These are phyloP conservation scores for Drosophila kohkoa DNA, from an alignment of 1,140 invertebrate genomes.

Conservation along the genomic window DNA sequence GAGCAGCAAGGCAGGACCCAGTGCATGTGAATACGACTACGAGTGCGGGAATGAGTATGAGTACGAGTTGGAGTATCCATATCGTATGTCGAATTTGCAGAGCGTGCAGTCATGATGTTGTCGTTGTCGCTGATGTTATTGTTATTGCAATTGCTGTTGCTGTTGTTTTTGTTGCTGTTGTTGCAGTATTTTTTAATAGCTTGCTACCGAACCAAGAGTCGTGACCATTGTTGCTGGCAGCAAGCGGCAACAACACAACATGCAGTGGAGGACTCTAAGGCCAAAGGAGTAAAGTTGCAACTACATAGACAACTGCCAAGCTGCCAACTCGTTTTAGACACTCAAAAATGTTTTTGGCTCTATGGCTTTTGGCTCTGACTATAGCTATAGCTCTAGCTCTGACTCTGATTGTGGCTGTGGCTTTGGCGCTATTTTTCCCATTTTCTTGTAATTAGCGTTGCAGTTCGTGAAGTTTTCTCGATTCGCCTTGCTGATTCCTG, in stretches of 20 bases:
- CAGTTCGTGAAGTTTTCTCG: slow-evolving; percentile 74
- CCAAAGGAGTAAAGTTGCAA: slow-evolving; percentile 22
- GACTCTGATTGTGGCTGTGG: slow-evolving; percentile 35
- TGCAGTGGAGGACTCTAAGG: slow-evolving; percentile 16
- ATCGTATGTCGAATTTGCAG: slow-evolving; percentile 81
- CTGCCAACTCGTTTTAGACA: slow-evolving; percentile 44
- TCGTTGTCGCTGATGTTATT: slow-evolving; percentile 57
- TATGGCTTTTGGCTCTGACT: slow-evolving; percentile 26
- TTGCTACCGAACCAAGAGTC: slow-evolving; percentile 60
- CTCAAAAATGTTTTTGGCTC: slow-evolving; percentile 47
- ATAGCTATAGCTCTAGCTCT: background rate
- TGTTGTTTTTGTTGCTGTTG: slow-evolving; percentile 38
- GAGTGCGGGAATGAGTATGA: slow-evolving; percentile 30
- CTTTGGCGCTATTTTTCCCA: slow-evolving; percentile 8
- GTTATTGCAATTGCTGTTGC: slow-evolving; percentile 45
- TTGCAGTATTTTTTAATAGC: slow-evolving; percentile 57
- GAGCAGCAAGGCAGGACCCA: slow-evolving; percentile 18
- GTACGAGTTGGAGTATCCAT: slow-evolving; percentile 50
- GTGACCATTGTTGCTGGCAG: slow-evolving; percentile 72
- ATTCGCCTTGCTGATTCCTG: slow-evolving; percentile 61
- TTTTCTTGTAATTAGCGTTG: slow-evolving; percentile 77
- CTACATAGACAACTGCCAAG: slow-evolving; percentile 38
- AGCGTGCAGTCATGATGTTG: slow-evolving; percentile 80
- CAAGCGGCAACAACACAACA: slow-evolving; percentile 10
- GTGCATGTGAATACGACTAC: slow-evolving; percentile 29